Conservation (phyloP, 1,140 invertebrate species). For the Sycophila sp. region DNA sequence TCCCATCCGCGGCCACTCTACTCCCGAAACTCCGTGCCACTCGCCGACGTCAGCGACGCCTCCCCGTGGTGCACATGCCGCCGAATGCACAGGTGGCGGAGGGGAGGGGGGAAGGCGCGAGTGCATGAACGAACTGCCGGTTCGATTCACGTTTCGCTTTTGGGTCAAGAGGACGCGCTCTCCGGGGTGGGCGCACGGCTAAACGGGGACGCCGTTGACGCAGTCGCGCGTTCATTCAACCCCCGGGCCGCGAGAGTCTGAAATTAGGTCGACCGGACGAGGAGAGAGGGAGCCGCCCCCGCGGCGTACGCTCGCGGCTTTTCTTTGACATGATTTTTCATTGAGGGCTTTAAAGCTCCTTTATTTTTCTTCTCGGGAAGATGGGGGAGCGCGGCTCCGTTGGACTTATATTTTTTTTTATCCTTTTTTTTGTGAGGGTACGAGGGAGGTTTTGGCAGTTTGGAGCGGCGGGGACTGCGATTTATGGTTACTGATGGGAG, state of each 20-base stretch:
- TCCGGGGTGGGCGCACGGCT: neutral
- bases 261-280: slow-evolving; percentile 32
- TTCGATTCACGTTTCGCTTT: slow-evolving; percentile 30
- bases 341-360: no score
- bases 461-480: no score
- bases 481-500: no score
- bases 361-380: neutral
- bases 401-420: no score
- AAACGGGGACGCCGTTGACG: slow-evolving; percentile 43
- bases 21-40: no score
- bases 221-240: slow-evolving; percentile 42
- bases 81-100: no score
- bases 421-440: no score
- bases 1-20: no score
- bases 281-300: neutral
- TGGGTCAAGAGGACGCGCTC: slow-evolving; percentile 23
- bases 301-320: neutral
- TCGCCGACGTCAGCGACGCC: no score
- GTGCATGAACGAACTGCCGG: slow-evolving; percentile 21
- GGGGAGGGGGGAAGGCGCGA: neutral
- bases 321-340: neutral
- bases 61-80: no score
- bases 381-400: neutral
- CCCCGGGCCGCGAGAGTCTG: slow-evolving; percentile 15
- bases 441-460: no score